These are phyloP conservation scores for Amitus sp. DNA, from an alignment of 2,888 invertebrate species.

Conservation along the genomic window DNA sequence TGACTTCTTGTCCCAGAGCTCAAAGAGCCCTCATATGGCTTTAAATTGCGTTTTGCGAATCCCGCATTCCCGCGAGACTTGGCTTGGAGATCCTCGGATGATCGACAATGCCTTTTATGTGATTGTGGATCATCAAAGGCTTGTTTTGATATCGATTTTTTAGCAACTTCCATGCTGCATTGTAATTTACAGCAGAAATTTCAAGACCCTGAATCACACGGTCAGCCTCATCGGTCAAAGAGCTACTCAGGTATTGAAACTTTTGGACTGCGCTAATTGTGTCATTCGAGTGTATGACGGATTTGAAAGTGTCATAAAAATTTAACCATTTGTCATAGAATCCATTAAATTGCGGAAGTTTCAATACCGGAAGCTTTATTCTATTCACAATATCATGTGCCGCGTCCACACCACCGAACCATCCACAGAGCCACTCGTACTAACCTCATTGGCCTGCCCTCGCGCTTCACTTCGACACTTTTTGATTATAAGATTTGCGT, in stretches of 20 bases:
- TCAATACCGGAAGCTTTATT: conserved; percentile 31
- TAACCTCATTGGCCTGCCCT: no score
- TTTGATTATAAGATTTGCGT: no score
- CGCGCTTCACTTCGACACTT: no score
- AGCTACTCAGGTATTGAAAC: conserved; percentile 38
- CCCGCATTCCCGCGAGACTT: conserved; percentile 19
- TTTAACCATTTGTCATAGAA: conserved; percentile 32
- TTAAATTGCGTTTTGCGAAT: conserved; percentile 32
- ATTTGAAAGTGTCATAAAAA: conserved; percentile 36
- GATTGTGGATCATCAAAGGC: conserved; percentile 37
- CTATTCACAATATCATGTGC: no score
- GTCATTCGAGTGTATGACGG: conserved; percentile 39
- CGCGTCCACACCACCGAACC: no score
- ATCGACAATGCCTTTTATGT: conserved; percentile 36
- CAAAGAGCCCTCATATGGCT: conserved; percentile 36
- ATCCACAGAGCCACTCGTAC: no score
- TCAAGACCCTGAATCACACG: conserved; percentile 36
- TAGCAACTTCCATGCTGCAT: conserved; percentile 37
- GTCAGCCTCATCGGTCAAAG: conserved; percentile 24
- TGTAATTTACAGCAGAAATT: conserved; percentile 38
- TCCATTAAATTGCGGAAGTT: conserved; percentile 38
- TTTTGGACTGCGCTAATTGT: conserved; percentile 36
- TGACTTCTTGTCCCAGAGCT: conserved; percentile 39
- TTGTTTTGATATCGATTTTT: conserved; percentile 37
- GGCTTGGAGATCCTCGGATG: conserved; percentile 23